Evolutionary conservation across 2,113 vertebrate species (phyloP), one percentile per base, ranked within the genome.

Genomic region (Apodemus speciosus): DNA sequence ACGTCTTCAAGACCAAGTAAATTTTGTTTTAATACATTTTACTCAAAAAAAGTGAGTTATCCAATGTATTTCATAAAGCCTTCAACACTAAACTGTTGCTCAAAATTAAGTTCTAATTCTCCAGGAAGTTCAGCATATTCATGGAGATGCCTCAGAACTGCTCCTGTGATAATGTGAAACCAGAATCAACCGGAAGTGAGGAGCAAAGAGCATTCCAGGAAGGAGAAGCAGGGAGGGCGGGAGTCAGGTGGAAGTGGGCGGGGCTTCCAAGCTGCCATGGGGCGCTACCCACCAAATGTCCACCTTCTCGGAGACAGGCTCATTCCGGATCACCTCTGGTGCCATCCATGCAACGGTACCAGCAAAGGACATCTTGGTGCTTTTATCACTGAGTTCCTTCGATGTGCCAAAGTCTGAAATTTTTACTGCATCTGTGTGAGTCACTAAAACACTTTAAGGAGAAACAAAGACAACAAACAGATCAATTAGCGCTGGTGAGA

Each of bases 311-410:
- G 99, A 99, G 94, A 99, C 99, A 0, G 99, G 99, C 94, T 99
- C 99, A 14, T 99, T 99, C 96, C 99, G 98, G 89, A 99, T 99
- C 90, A 99, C 99, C 96, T 99, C 99, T 0, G 99, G 99, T 0
- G 99, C 99, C 99, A 99, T 99, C 99, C 99, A 99, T 1, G 99
- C 99, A 83, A 99, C 99, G 0, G 99, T 99, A 25, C 99, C 99
- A 3, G 99, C 99, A 93, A 99, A 99, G 35, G 99, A 99, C 99
- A 99, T 99, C 97, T 99, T 99, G 72, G 99, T 99, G 95, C 99
- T 99, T 98, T 99, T 99, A 94, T 99, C 99, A 4, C 99, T 99
- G 93, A 99, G 99, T 97, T 99, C 99, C 98, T 99, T 99, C 95
- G 99, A 99, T 0, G 99, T 99, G 76, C 99, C 99, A 96, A 99